A percentile compares a stretch with the other conserved stretches of the same genome.
These are phyloP conservation scores for Python bivittatus DNA, from an alignment of 2,113 vertebrate species.

Conservation along the genomic window DNA sequence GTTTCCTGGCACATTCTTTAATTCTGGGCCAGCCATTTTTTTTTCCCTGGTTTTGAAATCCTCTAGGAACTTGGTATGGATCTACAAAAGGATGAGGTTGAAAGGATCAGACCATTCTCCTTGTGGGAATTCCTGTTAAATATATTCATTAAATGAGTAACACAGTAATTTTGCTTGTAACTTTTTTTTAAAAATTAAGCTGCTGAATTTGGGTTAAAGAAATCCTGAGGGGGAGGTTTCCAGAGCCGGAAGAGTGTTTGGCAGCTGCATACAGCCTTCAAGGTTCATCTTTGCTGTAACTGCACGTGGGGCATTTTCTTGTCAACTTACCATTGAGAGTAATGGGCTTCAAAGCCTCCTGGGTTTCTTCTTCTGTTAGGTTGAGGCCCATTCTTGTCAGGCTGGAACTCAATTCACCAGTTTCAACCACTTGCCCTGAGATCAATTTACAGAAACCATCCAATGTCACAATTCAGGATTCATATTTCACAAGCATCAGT, in stretches of 20 bases:
- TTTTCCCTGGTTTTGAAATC: background rate
- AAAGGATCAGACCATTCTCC: background rate
- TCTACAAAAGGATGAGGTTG: background rate
- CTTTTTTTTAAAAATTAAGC: background rate
- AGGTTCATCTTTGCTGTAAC: background rate
- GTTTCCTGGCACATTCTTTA: background rate
- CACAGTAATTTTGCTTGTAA: background rate
- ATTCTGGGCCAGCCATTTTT: background rate
- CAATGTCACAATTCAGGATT: background rate
- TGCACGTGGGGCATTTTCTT: too few relatives aligned
- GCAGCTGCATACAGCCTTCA: background rate
- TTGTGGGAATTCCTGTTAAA: background rate
- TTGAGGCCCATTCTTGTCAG: constrained; percentile 33
- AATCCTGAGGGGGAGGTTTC: background rate
- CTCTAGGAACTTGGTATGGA: background rate
- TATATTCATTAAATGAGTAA: background rate
- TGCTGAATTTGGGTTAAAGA: background rate
- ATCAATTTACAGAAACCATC: background rate
- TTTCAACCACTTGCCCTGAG: constrained; percentile 26
- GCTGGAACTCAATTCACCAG: constrained; percentile 39
- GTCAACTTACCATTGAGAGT: constrained; percentile 23
- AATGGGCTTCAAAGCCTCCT: constrained; percentile 22
- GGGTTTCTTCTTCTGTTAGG: constrained; percentile 40
- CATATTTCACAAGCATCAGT: background rate
- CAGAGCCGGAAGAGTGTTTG: background rate